Evolutionary conservation across 2,888 invertebrate genomes (phyloP), one percentile per base, ranked within the genome.

Genomic region (Bursaphelenchus okinawaensis): DNA sequence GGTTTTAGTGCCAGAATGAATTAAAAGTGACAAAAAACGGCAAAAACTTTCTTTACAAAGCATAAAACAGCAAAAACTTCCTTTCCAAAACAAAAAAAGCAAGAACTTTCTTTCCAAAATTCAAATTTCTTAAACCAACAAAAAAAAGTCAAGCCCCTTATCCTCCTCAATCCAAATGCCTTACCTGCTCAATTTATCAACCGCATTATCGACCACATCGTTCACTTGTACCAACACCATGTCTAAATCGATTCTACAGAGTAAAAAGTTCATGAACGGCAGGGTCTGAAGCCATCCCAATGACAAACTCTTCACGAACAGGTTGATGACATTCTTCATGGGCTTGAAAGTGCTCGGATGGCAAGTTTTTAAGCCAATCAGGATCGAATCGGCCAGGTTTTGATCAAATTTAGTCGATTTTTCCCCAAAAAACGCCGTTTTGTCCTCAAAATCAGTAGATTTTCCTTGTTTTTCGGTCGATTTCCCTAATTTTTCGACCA

Each of bases 201-300:
- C 23, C 31, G 31, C 29, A 4, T 27, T 40, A 19, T 52, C 62
- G 24, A 55, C 52, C 28, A 52, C 52, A 12, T 63, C 57, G 51
- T 22, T 52, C 50, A 68, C 12, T 22, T 66, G 40, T 8, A 68
- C 29, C 50, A 70, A 19, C 29, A 70, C 27, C 9, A 65, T 40
- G 20, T 70, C 66, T 20, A 69, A 62, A 0, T 70, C 63, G 26
- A 67, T 40, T 55, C 61, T 62, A 28, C 68, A 66, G 6, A 70
- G 29, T 31, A 70, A 31, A 16, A 59, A 23, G 40, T 66, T 70
- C 7, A 69, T 16, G 12, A 70, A 26, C 16, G 69, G 63, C n/a
- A 55, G 19, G 4, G 16, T 54, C 6, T 40, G 16, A 4, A 40
- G 12, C 54, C 54, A 54, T 1, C 54, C 54, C 16, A 54, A 12